phyloP scores from a whole-genome alignment of 2,797 vertebrate species.

The Pseudopleuronectes americanus region DNA sequence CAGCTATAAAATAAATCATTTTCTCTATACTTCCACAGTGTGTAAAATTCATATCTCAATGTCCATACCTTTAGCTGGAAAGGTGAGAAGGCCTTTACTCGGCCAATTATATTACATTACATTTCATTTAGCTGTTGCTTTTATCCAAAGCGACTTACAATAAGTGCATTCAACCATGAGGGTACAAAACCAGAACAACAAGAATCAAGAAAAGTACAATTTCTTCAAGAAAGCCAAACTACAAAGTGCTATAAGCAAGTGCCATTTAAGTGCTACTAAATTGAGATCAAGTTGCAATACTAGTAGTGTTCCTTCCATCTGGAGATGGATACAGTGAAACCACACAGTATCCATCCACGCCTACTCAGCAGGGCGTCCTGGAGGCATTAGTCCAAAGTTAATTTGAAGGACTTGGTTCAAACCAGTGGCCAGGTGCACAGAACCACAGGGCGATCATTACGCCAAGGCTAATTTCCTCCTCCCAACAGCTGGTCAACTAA shows the following conservation, averaged over 20 bases:
- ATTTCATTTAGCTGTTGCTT: too few relatives aligned
- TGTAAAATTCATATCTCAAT: too few relatives aligned
- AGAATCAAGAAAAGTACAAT: too few relatives aligned
- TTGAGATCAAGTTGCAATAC: conserved; percentile 42
- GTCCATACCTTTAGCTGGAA: conserved; percentile 35
- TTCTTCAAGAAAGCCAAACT: too few relatives aligned
- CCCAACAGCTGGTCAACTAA: conserved; percentile 74
- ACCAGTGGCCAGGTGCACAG: conserved; percentile 66
- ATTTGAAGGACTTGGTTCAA: conserved; percentile 60
- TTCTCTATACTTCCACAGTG: too few relatives aligned
- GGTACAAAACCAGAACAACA: too few relatives aligned
- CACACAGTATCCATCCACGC: conserved; percentile 40
- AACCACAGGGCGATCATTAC: conserved; percentile 65
- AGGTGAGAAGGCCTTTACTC: conserved; percentile 39
- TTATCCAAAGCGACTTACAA: too few relatives aligned
- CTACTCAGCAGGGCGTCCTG: conserved; percentile 26
- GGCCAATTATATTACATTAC: conserved; percentile 21
- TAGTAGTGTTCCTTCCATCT: conserved; percentile 49
- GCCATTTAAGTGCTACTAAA: too few relatives aligned
- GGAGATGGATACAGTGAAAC: conserved; percentile 41
- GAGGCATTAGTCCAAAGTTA: conserved; percentile 66
- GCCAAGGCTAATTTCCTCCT: conserved; percentile 56
- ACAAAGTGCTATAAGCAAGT: too few relatives aligned
- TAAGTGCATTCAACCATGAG: too few relatives aligned
- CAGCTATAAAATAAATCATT: too few relatives aligned